Conservation (phyloP, 2,797 vertebrate species). For the Martes flavigula region DNA sequence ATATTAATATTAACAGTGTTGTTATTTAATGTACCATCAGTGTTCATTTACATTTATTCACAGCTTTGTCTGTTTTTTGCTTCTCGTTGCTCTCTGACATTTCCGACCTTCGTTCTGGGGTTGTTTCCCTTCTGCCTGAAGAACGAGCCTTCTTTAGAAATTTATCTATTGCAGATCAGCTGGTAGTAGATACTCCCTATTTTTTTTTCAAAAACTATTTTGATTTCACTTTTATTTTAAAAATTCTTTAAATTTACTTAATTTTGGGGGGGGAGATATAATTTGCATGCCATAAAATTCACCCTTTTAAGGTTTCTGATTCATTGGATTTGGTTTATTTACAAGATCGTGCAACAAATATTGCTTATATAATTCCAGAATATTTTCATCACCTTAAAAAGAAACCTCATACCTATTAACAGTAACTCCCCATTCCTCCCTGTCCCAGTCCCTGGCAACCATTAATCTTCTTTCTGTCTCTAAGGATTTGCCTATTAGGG, state of each 20-base stretch:
- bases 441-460: neutral
- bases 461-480: conserved; percentile 1
- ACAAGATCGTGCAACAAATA: neutral
- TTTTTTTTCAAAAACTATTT: conserved; percentile 5
- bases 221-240: conserved; percentile 18
- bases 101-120: neutral
- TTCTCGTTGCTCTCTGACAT: neutral
- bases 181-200: neutral
- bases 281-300: neutral
- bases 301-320: neutral
- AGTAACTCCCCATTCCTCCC: neutral
- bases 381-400: conserved; percentile 16
- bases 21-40: neutral
- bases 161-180: neutral
- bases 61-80: neutral
- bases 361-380: neutral
- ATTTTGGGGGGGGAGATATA: neutral
- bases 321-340: conserved; percentile 18
- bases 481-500: neutral
- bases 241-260: neutral
- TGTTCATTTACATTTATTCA: conserved; percentile 36
- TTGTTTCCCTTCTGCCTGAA: neutral
- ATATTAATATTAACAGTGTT: neutral
- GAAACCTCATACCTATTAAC: neutral
- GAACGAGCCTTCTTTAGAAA: neutral